These are phyloP conservation scores for Leuctra nigra DNA, from an alignment of 2,888 invertebrate genomes.

Conservation along the genomic window DNA sequence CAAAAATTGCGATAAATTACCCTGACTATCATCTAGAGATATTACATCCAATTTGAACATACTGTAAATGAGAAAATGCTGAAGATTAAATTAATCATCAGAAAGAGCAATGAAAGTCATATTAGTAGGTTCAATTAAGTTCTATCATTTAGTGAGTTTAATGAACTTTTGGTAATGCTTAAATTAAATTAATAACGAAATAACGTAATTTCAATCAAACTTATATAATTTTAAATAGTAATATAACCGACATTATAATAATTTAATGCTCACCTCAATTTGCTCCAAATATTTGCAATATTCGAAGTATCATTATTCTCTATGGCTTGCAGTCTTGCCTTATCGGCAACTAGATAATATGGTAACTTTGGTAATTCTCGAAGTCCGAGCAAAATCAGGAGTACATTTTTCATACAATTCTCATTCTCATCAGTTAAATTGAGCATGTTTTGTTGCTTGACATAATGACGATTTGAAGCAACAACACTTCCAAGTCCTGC, in stretches of 20 bases:
- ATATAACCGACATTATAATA: neutral
- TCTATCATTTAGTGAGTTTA: too few species aligned
- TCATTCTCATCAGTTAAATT: conserved; percentile 37
- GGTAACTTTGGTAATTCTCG: conserved; percentile 50
- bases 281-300: conserved; percentile 45
- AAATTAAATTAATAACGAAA: too few species aligned
- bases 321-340: conserved; percentile 47
- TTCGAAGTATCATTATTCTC: conserved; percentile 40
- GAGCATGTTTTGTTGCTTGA: conserved; percentile 45
- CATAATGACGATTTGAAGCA: conserved; percentile 47
- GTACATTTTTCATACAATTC: conserved; percentile 38
- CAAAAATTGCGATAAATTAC: too few species aligned
- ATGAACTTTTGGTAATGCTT: too few species aligned
- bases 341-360: conserved; percentile 50
- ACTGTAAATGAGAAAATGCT: too few species aligned
- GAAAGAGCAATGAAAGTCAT: too few species aligned
- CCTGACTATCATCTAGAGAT: too few species aligned
- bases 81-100: too few species aligned
- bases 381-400: conserved; percentile 48
- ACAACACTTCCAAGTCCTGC: conserved; percentile 47
- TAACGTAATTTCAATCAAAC: too few species aligned
- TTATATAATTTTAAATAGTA: too few species aligned
- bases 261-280: conserved; percentile 40
- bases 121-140: too few species aligned
- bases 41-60: too few species aligned